Base-by-base conservation (phyloP, 2,113 vertebrate genomes). In the Tachysurus vachellii region DNA sequence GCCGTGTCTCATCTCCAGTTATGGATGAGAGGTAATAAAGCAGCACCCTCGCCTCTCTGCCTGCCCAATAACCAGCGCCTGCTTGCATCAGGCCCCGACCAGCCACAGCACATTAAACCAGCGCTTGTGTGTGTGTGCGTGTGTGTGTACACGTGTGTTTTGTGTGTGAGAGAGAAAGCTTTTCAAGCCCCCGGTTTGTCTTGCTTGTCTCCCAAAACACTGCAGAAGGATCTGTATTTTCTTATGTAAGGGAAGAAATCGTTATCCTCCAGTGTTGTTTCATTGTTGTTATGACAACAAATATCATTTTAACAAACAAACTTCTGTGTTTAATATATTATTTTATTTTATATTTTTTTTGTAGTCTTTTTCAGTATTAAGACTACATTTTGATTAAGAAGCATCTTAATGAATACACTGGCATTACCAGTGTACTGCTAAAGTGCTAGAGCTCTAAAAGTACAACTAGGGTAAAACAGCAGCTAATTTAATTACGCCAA, bases 1-100 rank as follows among this genome's bases (percentile, higher is more conserved):
- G 66, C 80, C 53, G 50, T 42, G 79, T 81, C 89, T 88, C 86
- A 85, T 89, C 89, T 85, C 80, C 86, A 36, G 68, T 89, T 89
- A 85, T 75, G 85, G 56, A 76, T 89, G 75, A 82, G 86, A 89
- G 54, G 90, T 89, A 92, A 81, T 83, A 88, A 92, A 91, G 21
- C 12, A 75, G 81, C 83, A 76, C 87, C 82, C 89, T 89, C 89
- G 79, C 66, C 90, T 81, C 85, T 61, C 75, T 66, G 86, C 73
- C 76, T 84, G 82, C 62, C 84, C 87, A 90, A 88, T 88, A 90
- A 86, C 75, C 64, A 86, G 86, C 47, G 31, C 12, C 79, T 54
- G 62, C 7, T 42, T 81, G 79, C 76, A 73, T 81, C 66, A 64
- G 86, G 75, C 86, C 44, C 87, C 56, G 80, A 50, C 76, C 87